phyloP scores from a whole-genome alignment of 2,888 invertebrate genomes.

The Peribatodes rhomboidaria region DNA sequence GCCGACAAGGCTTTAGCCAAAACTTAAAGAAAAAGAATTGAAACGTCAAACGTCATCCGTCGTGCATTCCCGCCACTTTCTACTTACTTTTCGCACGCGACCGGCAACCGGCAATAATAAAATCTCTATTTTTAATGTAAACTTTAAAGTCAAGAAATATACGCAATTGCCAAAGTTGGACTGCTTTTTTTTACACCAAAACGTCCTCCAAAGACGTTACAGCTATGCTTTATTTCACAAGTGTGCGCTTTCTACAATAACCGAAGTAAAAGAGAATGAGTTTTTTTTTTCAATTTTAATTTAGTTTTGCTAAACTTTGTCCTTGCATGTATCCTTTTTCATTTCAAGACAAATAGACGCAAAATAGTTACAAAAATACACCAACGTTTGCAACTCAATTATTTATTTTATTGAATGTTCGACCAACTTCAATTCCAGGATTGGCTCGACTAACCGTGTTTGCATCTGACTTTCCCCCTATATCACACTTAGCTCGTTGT shows the following conservation, averaged over 20 bases:
- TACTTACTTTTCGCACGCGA: too few relatives aligned
- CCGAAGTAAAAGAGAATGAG: constrained; percentile 1
- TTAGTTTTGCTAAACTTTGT: constrained; percentile 10
- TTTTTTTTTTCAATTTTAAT: neutral
- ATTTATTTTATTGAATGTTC: neutral
- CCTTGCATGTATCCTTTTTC: constrained; percentile 12
- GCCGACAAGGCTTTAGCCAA: too few relatives aligned
- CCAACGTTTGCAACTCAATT: constrained; percentile 7
- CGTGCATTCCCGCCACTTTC: too few relatives aligned
- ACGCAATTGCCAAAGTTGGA: too few relatives aligned
- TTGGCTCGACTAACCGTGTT: constrained; percentile 81
- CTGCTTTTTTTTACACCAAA: too few relatives aligned
- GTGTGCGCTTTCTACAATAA: constrained; percentile 9
- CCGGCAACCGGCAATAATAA: too few relatives aligned
- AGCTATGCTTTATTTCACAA: neutral
- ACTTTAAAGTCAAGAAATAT: too few relatives aligned
- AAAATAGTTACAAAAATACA: constrained; percentile 22
- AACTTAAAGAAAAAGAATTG: too few relatives aligned
- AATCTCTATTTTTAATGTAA: too few relatives aligned
- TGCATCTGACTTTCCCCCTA: constrained; percentile 58
- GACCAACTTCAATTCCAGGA: constrained; percentile 68
- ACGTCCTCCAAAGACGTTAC: too few relatives aligned
- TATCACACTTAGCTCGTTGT: constrained; percentile 80
- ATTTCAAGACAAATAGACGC: neutral
- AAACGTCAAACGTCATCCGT: too few relatives aligned